A percentile compares a stretch with the other conserved stretches of the same genome.
Conservation (phyloP, 2,888 invertebrate species). For the Ditula angustiorana region DNA sequence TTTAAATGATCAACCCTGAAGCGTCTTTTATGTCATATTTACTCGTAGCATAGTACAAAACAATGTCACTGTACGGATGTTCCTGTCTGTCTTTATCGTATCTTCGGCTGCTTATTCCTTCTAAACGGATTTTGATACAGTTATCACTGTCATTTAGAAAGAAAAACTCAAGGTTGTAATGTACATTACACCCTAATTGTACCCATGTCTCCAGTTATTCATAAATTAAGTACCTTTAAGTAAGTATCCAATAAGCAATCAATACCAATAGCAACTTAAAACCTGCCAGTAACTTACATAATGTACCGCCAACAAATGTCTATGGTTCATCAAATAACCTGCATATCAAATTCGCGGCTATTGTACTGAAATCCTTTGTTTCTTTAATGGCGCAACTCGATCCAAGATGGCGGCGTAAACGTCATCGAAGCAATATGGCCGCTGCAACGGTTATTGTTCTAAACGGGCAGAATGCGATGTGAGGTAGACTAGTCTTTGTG, state of each 20-base stretch:
- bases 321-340: conserved; percentile 36
- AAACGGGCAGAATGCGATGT: conserved; percentile 43
- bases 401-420: conserved; percentile 67
- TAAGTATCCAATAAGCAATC: neutral
- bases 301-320: neutral
- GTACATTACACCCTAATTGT: too few species aligned
- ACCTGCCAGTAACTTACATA: conserved; percentile 2
- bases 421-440: conserved; percentile 75
- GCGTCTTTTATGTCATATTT: too few species aligned
- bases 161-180: too few species aligned
- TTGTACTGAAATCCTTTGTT: conserved; percentile 75
- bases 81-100: too few species aligned
- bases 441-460: conserved; percentile 67
- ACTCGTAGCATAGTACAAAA: too few species aligned
- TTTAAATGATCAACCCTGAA: too few species aligned
- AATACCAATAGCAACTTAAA: neutral
- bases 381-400: conserved; percentile 53
- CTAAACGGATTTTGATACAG: too few species aligned
- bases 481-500: neutral
- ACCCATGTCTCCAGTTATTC: too few species aligned
- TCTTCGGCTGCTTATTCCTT: too few species aligned
- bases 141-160: too few species aligned
- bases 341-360: conserved; percentile 56
- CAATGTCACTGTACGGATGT: too few species aligned
- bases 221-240: too few species aligned